A percentile compares a stretch with the other conserved stretches of the same genome.
phyloP scores from a whole-genome alignment of 2,888 invertebrate species.

The Drosophila neoperkinsi region DNA sequence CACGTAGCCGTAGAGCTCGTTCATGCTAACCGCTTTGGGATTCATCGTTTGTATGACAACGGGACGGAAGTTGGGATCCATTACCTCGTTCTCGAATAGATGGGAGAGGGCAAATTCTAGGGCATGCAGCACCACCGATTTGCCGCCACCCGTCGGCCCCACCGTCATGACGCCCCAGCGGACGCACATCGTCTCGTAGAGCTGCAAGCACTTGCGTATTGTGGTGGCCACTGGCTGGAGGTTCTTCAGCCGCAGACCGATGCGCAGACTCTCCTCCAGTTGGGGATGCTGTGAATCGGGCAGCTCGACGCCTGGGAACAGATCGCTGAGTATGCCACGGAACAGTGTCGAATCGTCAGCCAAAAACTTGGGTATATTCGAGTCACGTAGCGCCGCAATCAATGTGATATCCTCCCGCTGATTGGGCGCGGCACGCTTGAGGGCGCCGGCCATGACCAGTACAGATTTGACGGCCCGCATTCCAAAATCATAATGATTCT shows the following conservation, averaged over 20 bases:
- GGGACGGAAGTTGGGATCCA: slow-evolving; percentile 88
- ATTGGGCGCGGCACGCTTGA: slow-evolving; percentile 94
- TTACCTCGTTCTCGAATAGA: slow-evolving; percentile 87
- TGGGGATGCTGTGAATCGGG: slow-evolving; percentile 92
- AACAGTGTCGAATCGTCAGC: slow-evolving; percentile 94
- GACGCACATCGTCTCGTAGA: slow-evolving; percentile 96
- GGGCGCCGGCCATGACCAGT: slow-evolving; percentile 95
- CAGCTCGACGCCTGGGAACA: slow-evolving; percentile 93
- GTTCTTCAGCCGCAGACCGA: slow-evolving; percentile 87
- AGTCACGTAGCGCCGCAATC: slow-evolving; percentile 94
- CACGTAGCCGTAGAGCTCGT: slow-evolving; percentile 95
- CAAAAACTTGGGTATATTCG: slow-evolving; percentile 95
- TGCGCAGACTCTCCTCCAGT: slow-evolving; percentile 88
- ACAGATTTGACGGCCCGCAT: slow-evolving; percentile 98
- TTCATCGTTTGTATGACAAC: slow-evolving; percentile 93
- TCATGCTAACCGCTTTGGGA: slow-evolving; percentile 94
- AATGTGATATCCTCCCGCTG: slow-evolving; percentile 93
- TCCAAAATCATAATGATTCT: slow-evolving; percentile 96
- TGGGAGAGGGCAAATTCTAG: slow-evolving; percentile 89
- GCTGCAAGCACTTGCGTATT: slow-evolving; percentile 88
- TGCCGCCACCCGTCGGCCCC: slow-evolving; percentile 95
- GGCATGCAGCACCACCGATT: slow-evolving; percentile 91
- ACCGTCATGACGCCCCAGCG: slow-evolving; percentile 97
- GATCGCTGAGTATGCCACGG: slow-evolving; percentile 94
- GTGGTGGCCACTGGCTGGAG: slow-evolving; percentile 88